Evolutionary conservation across 2,797 vertebrate species (phyloP).

Genomic region (Rhadinocentrus ornatus): DNA sequence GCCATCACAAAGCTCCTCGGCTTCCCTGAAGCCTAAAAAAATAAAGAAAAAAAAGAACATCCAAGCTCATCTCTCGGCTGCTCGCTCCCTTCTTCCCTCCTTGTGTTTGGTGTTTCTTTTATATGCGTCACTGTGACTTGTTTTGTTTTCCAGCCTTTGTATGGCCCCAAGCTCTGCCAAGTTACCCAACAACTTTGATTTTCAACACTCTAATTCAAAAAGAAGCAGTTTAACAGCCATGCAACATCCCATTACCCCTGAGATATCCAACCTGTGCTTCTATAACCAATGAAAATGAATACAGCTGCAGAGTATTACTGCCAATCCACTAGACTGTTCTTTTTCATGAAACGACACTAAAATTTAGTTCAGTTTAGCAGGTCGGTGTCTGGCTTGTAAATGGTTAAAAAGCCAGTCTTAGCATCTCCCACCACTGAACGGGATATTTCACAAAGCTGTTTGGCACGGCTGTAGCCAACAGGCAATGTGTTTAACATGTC

Average conservation of each 20-base stretch:
- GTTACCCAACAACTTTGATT: slow-evolving; percentile 35
- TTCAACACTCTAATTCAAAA: slow-evolving; percentile 70
- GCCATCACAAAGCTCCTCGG: slow-evolving; percentile 59
- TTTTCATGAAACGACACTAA: slow-evolving; percentile 22
- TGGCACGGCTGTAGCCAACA: slow-evolving; percentile 70
- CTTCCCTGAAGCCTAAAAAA: slow-evolving; percentile 66
- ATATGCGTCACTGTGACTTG: slow-evolving; percentile 63
- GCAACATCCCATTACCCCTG: slow-evolving; percentile 52
- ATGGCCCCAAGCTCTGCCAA: slow-evolving; percentile 58
- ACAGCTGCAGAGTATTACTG: slow-evolving; percentile 36
- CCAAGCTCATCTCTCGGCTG: slow-evolving; percentile 50
- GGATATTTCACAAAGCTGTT: slow-evolving; percentile 76
- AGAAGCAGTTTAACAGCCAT: slow-evolving; percentile 69
- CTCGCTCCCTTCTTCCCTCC: slow-evolving; percentile 39
- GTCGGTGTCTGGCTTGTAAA: slow-evolving; percentile 44
- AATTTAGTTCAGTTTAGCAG: slow-evolving; percentile 30
- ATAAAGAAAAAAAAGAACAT: slow-evolving; percentile 4
- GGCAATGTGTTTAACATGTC: slow-evolving; percentile 82
- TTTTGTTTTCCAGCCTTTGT: slow-evolving; percentile 56
- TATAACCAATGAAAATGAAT: slow-evolving; percentile 33
- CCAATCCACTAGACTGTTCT: slow-evolving; percentile 36
- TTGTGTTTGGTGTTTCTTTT: slow-evolving; percentile 50
- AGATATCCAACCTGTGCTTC: slow-evolving; percentile 65
- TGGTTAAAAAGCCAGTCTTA: slow-evolving; percentile 67
- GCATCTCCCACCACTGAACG: slow-evolving; percentile 64